Evolutionary conservation across 2,113 vertebrate genomes (phyloP).

Genomic region (Scophthalmus maximus): DNA sequence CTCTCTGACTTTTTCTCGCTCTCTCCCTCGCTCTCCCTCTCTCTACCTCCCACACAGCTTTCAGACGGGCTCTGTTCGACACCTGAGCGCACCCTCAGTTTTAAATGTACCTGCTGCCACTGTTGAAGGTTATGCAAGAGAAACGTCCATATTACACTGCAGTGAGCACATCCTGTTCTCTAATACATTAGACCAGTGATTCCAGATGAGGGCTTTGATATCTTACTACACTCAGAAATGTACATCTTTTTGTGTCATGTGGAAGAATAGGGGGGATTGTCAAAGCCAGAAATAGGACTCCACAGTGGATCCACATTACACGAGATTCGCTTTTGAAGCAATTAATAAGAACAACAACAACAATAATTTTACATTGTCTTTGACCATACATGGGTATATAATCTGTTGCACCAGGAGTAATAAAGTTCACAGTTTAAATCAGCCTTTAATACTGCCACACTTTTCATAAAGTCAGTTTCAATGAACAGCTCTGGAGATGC

Average conservation of each 20-base stretch:
- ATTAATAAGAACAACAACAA: slow-evolving; percentile 45
- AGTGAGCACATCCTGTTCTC: not conserved
- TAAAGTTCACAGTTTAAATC: no score
- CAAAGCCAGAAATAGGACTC: slow-evolving; percentile 60
- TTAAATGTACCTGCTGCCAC: slow-evolving; percentile 68
- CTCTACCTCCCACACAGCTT: slow-evolving; percentile 73
- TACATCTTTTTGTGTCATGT: no score
- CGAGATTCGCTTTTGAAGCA: slow-evolving; percentile 28
- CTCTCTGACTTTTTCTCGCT: slow-evolving; percentile 23
- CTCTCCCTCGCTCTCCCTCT: slow-evolving; percentile 33
- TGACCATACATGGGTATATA: slow-evolving; percentile 26
- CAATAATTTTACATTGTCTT: slow-evolving; percentile 19
- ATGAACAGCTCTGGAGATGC: no score
- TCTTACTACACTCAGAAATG: no score
- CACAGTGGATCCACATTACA: slow-evolving; percentile 21
- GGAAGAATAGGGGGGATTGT: no score
- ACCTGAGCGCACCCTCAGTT: slow-evolving; percentile 70
- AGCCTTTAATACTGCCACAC: no score
- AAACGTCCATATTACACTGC: not conserved
- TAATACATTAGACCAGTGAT: not conserved
- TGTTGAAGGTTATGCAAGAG: slow-evolving; percentile 71
- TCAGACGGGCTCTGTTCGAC: slow-evolving; percentile 67
- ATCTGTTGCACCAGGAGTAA: not conserved
- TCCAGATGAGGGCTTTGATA: no score
- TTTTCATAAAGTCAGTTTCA: no score